phyloP scores from a whole-genome alignment of 2,888 invertebrate genomes.

The Arrhopalites spinosus region DNA sequence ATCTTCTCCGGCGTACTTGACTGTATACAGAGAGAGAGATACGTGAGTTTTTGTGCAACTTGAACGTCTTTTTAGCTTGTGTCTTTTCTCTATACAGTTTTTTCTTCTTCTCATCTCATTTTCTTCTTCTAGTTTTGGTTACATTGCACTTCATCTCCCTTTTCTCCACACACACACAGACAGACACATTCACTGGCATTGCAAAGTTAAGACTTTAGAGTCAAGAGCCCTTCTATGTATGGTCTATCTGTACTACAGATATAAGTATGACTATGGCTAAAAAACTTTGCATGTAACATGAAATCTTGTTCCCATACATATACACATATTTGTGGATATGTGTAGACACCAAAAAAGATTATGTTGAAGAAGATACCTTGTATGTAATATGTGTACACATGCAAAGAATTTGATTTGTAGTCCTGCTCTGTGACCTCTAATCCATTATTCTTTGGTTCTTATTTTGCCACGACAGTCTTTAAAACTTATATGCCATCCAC shows the following conservation, averaged over 20 bases:
- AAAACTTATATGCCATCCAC: neutral
- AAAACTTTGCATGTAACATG: too few relatives aligned
- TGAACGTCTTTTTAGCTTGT: neutral
- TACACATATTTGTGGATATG: too few relatives aligned
- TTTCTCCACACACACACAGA: neutral
- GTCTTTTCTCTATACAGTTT: neutral
- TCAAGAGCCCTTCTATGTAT: too few relatives aligned
- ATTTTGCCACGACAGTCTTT: neutral
- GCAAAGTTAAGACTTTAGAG: too few relatives aligned
- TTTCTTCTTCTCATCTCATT: neutral
- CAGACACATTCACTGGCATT: too few relatives aligned
- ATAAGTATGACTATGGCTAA: too few relatives aligned
- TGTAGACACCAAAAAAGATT: too few relatives aligned
- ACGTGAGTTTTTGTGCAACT: neutral
- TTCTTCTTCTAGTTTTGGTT: conserved; percentile 1
- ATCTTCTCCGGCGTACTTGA: conserved; percentile 18
- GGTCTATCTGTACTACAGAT: too few relatives aligned
- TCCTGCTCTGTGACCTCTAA: conserved; percentile 9
- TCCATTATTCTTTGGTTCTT: conserved; percentile 3
- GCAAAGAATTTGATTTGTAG: conserved; percentile 16
- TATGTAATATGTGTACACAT: conserved; percentile 13
- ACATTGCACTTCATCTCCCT: conserved; percentile 2
- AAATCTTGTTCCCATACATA: too few relatives aligned
- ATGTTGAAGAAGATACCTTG: neutral
- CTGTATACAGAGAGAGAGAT: neutral